Percentiles rank a stretch among this genome's conserved stretches.
Conservation (phyloP, 1,140 invertebrate species). For the Antheraea pernyi region DNA sequence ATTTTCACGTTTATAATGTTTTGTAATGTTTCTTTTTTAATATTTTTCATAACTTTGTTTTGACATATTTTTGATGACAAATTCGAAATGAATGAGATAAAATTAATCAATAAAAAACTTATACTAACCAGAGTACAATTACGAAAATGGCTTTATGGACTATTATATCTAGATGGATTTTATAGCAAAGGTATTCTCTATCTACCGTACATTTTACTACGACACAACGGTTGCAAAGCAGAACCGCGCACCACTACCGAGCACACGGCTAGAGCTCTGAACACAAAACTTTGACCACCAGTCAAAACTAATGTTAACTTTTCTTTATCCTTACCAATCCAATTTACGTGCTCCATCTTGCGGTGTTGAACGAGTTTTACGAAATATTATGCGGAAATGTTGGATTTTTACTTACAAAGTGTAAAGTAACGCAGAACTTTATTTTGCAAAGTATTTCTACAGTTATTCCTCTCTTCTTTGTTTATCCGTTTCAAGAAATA, state of each 20-base stretch:
- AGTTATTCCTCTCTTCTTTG: background rate
- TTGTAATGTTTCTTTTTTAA: too few relatives aligned
- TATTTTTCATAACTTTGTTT: too few relatives aligned
- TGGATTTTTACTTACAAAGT: background rate
- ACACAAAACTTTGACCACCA: slow-evolving; percentile 16
- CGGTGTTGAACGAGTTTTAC: background rate
- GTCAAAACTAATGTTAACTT: slow-evolving; percentile 17
- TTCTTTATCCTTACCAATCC: slow-evolving; percentile 13
- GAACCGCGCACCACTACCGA: background rate
- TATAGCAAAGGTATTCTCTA: background rate
- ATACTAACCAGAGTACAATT: background rate
- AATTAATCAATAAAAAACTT: too few relatives aligned
- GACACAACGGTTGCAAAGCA: background rate
- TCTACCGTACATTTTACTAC: background rate
- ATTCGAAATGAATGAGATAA: too few relatives aligned
- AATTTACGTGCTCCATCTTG: slow-evolving; percentile 9
- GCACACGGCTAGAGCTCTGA: background rate
- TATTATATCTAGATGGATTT: background rate
- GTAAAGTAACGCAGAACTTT: background rate
- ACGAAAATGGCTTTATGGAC: background rate
- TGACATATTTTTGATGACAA: too few relatives aligned
- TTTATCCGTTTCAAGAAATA: too few relatives aligned
- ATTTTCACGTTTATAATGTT: too few relatives aligned
- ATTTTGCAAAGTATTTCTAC: background rate
- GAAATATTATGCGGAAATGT: background rate